These are phyloP conservation scores for Podarcis raffonei DNA, from an alignment of 2,113 vertebrate species.

Conservation along the genomic window DNA sequence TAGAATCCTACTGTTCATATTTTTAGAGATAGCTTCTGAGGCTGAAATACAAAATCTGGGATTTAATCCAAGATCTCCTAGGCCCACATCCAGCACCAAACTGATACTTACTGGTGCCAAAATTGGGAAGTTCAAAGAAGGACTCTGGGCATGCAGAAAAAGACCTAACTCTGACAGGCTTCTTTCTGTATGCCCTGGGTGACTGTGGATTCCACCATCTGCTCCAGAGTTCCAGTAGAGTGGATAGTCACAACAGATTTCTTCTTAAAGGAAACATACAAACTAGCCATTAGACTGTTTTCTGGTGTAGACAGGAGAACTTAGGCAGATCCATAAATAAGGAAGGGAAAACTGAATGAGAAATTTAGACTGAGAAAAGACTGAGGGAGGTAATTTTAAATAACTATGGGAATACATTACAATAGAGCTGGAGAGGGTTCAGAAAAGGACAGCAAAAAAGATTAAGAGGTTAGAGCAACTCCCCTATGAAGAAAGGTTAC, in stretches of 20 bases:
- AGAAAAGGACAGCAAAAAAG: too few relatives aligned
- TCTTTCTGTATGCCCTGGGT: not conserved
- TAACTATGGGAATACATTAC: not conserved
- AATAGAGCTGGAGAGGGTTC: too few relatives aligned
- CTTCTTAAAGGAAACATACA: not conserved
- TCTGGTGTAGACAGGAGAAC: not conserved
- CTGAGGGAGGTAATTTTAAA: not conserved
- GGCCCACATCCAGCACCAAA: not conserved
- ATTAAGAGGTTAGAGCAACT: too few relatives aligned
- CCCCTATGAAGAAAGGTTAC: too few relatives aligned
- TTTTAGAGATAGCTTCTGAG: not conserved
- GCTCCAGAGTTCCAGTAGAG: not conserved
- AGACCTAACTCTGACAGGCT: not conserved
- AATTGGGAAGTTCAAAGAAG: not conserved
- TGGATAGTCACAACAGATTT: not conserved
- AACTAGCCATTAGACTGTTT: not conserved
- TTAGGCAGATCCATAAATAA: not conserved
- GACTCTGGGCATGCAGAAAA: not conserved
- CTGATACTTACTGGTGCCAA: not conserved
- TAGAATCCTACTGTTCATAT: not conserved
- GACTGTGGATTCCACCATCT: not conserved
- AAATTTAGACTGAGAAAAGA: not conserved
- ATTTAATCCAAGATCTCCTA: conserved; percentile 4
- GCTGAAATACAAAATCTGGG: not conserved
- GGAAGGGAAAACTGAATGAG: not conserved